phyloP scores from a whole-genome alignment of 1,140 invertebrate species.

The Plutomurus gul region DNA sequence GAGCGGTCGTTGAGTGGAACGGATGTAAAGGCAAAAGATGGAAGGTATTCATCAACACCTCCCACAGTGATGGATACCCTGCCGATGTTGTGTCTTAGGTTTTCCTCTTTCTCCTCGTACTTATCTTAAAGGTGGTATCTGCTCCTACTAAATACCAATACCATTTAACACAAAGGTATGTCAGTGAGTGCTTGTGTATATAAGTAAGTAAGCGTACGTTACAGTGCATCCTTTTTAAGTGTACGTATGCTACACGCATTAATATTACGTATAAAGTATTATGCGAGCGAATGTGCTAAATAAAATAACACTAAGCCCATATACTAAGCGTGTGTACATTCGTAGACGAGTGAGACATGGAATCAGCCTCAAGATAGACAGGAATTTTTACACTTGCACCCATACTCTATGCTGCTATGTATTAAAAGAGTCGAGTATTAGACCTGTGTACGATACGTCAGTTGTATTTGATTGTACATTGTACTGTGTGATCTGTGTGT shows the following conservation, averaged over 20 bases:
- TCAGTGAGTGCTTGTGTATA: no score
- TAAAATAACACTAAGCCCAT: not conserved
- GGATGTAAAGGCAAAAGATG: no score
- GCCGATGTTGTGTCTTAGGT: not conserved
- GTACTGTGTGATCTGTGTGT: not conserved
- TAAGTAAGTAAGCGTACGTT: no score
- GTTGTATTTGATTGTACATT: not conserved
- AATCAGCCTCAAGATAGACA: no score
- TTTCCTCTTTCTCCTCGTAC: no score
- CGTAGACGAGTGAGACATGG: no score
- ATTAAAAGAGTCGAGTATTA: no score
- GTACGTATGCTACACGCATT: not conserved
- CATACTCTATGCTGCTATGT: no score
- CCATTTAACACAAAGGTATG: no score
- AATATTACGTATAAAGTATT: not conserved
- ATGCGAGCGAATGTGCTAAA: not conserved
- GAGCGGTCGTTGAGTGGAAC: no score
- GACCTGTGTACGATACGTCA: not conserved
- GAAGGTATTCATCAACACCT: constrained; percentile 34
- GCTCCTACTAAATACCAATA: no score
- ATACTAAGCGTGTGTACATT: not conserved
- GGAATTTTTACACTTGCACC: not conserved
- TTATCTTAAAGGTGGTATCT: no score
- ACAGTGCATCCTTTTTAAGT: not conserved
- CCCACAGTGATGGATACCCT: constrained; percentile 31